Evolutionary conservation across 35 echinoderm and acorn worm species (phyloP), one percentile per base, ranked within the genome.

Genomic region (Lytechinus pictus): DNA sequence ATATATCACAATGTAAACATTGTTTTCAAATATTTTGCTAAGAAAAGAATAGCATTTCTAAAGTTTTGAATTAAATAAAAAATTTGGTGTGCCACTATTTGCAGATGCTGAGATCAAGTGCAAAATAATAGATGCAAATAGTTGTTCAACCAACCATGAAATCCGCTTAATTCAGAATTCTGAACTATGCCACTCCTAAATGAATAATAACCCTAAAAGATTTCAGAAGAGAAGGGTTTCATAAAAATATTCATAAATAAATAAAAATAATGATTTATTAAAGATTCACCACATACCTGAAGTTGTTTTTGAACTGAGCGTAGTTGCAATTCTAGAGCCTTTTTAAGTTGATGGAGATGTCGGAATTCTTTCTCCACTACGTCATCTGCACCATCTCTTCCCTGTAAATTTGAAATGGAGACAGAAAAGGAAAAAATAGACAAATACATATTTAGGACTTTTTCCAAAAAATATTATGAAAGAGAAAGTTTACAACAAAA

Each of bases 271-370:
- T 10, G 57, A 60, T 58, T 13, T 0, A 27, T 28, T 28, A 90
- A 90, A 72, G 33, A 44, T 44, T 1, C 33, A 44, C 33, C 33
- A 44, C 58, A 95, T 96, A 98, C 98, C 98, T 99, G 98, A 55
- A 99, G 96, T 89, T 99, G 98, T 98, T 97, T 99, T 86, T 99
- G 98, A 86, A 99, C 98, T 57, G 96, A 97, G 97, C 98, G 98
- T 55, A 99, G 96, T 95, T 99, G 96, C 19, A 95, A 94, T 66
- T 99, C 98, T 24, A 99, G 92, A 54, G 97, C 95, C 91, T 97
- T 99, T 79, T 99, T 99, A 9, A 99, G 95, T 60, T 99, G 97
- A 95, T 96, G 96, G 5, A 99, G 94, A 91, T 99, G 98, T 57
- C 95, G 95, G 7, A 97, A 95, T 94, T 99, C 98, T 94, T 96